phyloP scores from a whole-genome alignment of 2,113 vertebrate species.

The Synchiropus splendidus region DNA sequence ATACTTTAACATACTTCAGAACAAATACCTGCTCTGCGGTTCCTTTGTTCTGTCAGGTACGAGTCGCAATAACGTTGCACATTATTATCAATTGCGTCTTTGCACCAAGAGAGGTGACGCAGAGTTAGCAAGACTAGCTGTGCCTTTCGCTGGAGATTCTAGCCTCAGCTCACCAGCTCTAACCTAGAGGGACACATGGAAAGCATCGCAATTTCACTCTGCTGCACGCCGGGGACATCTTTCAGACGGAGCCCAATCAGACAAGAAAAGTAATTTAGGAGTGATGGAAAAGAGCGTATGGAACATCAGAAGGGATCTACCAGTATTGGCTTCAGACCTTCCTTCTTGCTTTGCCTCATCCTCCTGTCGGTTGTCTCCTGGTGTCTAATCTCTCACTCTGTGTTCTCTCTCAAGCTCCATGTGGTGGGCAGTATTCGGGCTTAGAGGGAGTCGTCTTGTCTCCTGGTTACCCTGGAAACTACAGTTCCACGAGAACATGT shows the following conservation, averaged over 20 bases:
- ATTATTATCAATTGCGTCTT: too few species aligned
- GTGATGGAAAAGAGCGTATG: conserved; percentile 44
- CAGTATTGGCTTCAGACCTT: conserved; percentile 21
- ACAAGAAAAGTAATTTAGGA: conserved; percentile 67
- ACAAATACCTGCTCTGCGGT: too few species aligned
- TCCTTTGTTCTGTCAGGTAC: too few species aligned
- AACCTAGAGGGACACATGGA: conserved; percentile 59
- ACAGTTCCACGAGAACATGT: conserved; percentile 83
- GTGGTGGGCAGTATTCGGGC: conserved; percentile 87
- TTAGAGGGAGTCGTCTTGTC: conserved; percentile 90
- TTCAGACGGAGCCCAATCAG: conserved; percentile 54
- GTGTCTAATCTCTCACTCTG: conserved; percentile 6
- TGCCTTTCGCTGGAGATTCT: conserved; percentile 9
- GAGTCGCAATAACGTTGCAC: too few species aligned
- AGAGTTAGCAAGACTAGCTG: neutral
- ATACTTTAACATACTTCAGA: too few species aligned
- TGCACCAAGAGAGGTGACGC: too few species aligned
- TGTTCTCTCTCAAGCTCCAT: conserved; percentile 73
- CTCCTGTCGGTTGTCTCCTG: conserved; percentile 15
- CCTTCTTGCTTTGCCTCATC: conserved; percentile 40
- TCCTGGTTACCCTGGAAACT: conserved; percentile 91
- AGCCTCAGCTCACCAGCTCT: conserved; percentile 27
- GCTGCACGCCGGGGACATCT: conserved; percentile 58
- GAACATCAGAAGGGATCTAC: conserved; percentile 26
- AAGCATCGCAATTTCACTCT: conserved; percentile 64